Percentiles rank a stretch among this genome's conserved stretches.
phyloP scores from a whole-genome alignment of 2,113 vertebrate species.

The Xiphophorus hellerii region DNA sequence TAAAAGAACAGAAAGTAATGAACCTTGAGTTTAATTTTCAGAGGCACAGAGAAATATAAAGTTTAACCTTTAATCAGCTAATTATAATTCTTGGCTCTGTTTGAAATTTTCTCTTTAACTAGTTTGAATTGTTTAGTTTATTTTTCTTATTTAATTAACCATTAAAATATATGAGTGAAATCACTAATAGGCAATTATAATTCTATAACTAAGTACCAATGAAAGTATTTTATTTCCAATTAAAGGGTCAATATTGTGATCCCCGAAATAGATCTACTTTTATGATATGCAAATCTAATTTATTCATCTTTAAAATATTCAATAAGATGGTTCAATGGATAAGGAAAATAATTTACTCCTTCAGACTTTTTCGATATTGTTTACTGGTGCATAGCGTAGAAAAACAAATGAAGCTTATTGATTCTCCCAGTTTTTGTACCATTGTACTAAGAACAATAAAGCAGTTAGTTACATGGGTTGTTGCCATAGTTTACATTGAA shows the following conservation, averaged over 20 bases:
- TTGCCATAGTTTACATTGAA: too few species aligned
- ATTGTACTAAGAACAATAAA: too few species aligned
- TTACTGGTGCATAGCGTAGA: constrained; percentile 79
- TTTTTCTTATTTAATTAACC: not conserved
- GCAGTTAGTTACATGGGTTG: too few species aligned
- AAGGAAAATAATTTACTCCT: not conserved
- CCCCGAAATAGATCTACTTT: not conserved
- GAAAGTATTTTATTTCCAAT: not conserved
- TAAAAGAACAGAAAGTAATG: not conserved
- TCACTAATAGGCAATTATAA: not conserved
- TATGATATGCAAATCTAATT: not conserved
- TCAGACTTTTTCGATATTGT: constrained; percentile 47
- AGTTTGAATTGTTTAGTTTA: not conserved
- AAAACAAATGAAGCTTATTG: not conserved
- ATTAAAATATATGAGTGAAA: not conserved
- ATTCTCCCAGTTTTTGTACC: not conserved
- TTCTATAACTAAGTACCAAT: not conserved
- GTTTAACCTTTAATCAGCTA: not conserved
- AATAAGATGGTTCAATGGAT: not conserved
- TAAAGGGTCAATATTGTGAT: not conserved
- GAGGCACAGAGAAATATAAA: not conserved
- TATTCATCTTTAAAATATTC: not conserved
- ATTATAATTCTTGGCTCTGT: not conserved
- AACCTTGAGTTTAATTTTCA: not conserved
- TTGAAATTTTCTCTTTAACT: not conserved